Evolutionary conservation across 53 echinoderm and acorn worm genomes (phyloP).

Genomic region (Stichopus horrens): DNA sequence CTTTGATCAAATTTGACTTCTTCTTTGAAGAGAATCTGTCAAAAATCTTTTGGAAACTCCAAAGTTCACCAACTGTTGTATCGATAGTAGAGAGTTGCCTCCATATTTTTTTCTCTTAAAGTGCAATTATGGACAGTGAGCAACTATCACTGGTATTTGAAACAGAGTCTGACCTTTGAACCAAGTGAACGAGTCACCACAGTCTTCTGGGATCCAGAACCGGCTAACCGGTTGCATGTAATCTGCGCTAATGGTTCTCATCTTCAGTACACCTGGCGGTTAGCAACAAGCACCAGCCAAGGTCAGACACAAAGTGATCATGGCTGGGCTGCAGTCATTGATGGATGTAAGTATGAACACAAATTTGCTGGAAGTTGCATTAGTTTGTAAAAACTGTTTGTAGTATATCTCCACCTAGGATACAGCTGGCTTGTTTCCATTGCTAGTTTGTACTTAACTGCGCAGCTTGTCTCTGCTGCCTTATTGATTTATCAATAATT

Average conservation of each 20-base stretch:
- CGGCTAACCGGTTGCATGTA: constrained; percentile 81
- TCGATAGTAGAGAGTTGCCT: neutral
- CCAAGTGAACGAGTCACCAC: constrained; percentile 59
- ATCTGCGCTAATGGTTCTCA: constrained; percentile 66
- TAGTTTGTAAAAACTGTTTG: no score
- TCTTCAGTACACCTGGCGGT: constrained; percentile 81
- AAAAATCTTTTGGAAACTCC: no score
- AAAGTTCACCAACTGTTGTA: no score
- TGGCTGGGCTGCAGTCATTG: constrained; percentile 82
- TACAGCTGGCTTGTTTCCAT: no score
- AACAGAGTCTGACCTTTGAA: constrained; percentile 79
- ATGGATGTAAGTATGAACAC: constrained; percentile 74
- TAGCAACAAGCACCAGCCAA: constrained; percentile 67
- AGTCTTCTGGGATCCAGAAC: constrained; percentile 90
- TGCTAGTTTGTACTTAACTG: no score
- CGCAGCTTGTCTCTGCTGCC: no score
- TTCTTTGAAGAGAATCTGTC: no score
- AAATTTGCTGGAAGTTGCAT: no score
- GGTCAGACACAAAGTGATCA: constrained; percentile 63
- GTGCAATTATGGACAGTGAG: constrained; percentile 91
- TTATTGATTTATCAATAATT: no score
- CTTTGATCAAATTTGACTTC: no score
- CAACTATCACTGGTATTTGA: constrained; percentile 98
- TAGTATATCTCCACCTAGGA: no score
- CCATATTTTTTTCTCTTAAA: constrained; percentile 1